These are phyloP conservation scores for Drosophila pandora DNA, from an alignment of 1,140 invertebrate genomes.

Conservation along the genomic window DNA sequence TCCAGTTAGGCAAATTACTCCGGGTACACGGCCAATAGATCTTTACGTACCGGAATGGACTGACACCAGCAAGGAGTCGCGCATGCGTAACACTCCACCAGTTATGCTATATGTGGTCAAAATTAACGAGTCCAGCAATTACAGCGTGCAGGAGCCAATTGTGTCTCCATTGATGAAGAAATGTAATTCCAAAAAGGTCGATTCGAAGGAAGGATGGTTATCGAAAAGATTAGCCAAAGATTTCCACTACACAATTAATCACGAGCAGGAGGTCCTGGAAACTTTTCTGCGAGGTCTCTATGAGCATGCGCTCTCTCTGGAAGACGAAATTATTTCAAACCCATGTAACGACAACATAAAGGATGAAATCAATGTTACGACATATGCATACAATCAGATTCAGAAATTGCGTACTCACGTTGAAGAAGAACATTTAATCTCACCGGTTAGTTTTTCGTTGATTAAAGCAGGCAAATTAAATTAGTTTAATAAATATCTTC, in stretches of 20 bases:
- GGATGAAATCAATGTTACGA: conserved; percentile 10
- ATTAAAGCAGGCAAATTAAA: neutral
- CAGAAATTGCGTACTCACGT: conserved; percentile 5
- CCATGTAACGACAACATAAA: conserved; percentile 16
- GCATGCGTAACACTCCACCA: conserved; percentile 28
- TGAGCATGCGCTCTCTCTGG: conserved; percentile 51
- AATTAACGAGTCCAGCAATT: conserved; percentile 6
- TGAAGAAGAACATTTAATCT: conserved; percentile 7
- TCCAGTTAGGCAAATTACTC: conserved; percentile 37
- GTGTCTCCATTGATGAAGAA: conserved; percentile 17
- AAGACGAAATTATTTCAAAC: conserved; percentile 45
- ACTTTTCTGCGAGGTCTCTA: conserved; percentile 45
- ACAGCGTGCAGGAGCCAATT: conserved; percentile 2
- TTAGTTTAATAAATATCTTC: neutral
- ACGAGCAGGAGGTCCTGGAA: conserved; percentile 39
- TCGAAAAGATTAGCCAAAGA: conserved; percentile 25
- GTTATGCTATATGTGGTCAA: conserved; percentile 63
- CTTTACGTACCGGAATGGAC: conserved; percentile 67
- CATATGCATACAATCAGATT: conserved; percentile 38
- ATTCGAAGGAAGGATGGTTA: conserved; percentile 29
- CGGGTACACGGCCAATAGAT: conserved; percentile 41
- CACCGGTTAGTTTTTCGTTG: conserved; percentile 24
- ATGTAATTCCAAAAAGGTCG: neutral
- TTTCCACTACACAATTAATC: conserved; percentile 50
- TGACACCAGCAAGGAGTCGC: conserved; percentile 38